phyloP scores from a whole-genome alignment of 2,888 invertebrate species.

The Synergus japonicus region DNA sequence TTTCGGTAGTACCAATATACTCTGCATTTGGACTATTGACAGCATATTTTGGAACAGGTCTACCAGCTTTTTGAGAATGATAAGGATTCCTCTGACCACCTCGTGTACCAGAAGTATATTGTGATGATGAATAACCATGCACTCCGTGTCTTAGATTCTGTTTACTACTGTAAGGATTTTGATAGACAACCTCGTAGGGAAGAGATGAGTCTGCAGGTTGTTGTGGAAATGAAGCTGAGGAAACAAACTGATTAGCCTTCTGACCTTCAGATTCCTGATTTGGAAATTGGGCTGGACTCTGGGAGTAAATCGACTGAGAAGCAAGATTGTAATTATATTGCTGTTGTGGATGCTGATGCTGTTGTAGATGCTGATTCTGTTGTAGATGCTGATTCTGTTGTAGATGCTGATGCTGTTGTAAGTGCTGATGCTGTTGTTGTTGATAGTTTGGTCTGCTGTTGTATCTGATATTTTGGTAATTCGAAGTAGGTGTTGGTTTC shows the following conservation, averaged over 20 bases:
- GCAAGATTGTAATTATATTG: constrained; percentile 27
- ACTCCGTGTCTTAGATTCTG: background rate
- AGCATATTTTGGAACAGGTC: constrained; percentile 61
- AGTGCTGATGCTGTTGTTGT: background rate
- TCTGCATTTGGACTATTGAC: constrained; percentile 68
- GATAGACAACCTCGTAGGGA: constrained; percentile 51
- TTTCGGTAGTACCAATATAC: constrained; percentile 60
- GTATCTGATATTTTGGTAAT: constrained; percentile 48
- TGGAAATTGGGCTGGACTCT: constrained; percentile 72
- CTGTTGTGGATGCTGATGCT: background rate
- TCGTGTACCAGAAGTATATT: background rate
- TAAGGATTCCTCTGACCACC: constrained; percentile 5
- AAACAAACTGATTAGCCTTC: constrained; percentile 59
- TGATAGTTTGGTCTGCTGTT: constrained; percentile 8
- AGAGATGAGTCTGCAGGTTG: constrained; percentile 37
- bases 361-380: background rate
- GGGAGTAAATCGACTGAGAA: constrained; percentile 61
- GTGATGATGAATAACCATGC: background rate
- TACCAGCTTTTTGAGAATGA: constrained; percentile 23
- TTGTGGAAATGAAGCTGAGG: constrained; percentile 54
- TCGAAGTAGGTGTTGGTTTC: constrained; percentile 37
- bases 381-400: background rate
- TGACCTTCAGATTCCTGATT: constrained; percentile 54
- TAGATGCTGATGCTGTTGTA: too few relatives aligned
- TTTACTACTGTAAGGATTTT: constrained; percentile 52